Evolutionary conservation across 2,113 vertebrate genomes (phyloP).

Genomic region (Panthera tigris): DNA sequence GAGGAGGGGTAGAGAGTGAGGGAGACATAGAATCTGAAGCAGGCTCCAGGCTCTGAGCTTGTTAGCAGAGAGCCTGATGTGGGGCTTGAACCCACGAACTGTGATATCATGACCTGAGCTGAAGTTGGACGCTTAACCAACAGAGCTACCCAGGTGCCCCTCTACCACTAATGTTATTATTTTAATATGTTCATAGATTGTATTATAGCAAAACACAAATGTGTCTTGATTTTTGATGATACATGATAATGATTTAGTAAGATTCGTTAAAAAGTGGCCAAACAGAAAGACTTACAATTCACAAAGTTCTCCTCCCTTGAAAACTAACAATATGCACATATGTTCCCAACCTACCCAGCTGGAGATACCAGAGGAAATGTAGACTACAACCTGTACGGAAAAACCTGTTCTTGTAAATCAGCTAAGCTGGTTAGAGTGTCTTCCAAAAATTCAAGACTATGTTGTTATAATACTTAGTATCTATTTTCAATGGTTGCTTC

Average conservation of each 20-base stretch:
- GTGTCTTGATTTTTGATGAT: conserved; percentile 26
- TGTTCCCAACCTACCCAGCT: neutral
- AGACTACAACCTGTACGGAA: neutral
- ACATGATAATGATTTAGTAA: neutral
- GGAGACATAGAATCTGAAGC: no score
- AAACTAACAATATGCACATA: neutral
- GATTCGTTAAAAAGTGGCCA: neutral
- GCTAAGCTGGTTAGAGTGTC: neutral
- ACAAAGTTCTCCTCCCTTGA: neutral
- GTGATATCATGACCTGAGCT: no score
- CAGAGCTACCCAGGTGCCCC: no score
- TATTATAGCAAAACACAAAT: conserved; percentile 44
- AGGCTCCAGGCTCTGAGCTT: no score
- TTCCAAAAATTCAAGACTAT: neutral
- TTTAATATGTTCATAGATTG: conserved; percentile 5
- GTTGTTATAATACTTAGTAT: neutral
- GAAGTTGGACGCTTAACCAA: no score
- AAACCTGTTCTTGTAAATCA: neutral
- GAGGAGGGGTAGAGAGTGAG: no score
- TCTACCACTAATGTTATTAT: neutral
- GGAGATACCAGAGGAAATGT: neutral
- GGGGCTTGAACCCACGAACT: no score
- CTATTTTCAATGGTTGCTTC: conserved; percentile 51
- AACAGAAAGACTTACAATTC: neutral
- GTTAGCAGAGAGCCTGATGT: no score